A percentile compares a stretch with the other conserved stretches of the same genome.
Conservation (phyloP, 2,113 vertebrate species). For the Carlito syrichta region DNA sequence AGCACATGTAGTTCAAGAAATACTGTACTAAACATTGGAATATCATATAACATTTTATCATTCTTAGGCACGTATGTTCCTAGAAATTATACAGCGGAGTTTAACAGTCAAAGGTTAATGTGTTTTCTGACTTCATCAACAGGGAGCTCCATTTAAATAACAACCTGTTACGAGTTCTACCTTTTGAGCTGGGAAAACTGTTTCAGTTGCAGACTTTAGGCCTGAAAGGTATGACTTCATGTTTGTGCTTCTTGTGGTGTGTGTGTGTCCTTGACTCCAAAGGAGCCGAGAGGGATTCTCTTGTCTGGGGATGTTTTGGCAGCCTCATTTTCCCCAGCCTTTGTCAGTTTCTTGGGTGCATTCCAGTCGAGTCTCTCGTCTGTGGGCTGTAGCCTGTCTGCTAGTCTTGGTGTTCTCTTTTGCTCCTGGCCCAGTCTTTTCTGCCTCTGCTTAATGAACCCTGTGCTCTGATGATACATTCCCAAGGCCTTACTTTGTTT, state of each 20-base stretch:
- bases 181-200: conserved; percentile 99
- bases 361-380: background rate
- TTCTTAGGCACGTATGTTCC: conserved; percentile 3
- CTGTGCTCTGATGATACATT: background rate
- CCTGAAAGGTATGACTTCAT: conserved; percentile 93
- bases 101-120: conserved; percentile 32
- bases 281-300: background rate
- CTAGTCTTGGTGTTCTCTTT: background rate
- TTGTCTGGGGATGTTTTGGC: background rate
- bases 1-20: background rate
- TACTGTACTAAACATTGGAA: background rate
- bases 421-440: background rate
- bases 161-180: conserved; percentile 99
- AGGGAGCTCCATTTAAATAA: conserved; percentile 99
- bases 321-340: background rate
- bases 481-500: background rate
- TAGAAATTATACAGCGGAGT: conserved; percentile 63
- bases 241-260: conserved; percentile 45
- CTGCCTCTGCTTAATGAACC: background rate
- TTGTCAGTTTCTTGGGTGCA: background rate
- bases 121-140: conserved; percentile 77
- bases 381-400: background rate
- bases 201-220: conserved; percentile 99
- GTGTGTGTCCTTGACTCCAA: conserved; percentile 9
- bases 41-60: background rate